Evolutionary conservation across 2,888 invertebrate species (phyloP), one percentile per base, ranked within the genome.

Genomic region (Achlya flavicornis): DNA sequence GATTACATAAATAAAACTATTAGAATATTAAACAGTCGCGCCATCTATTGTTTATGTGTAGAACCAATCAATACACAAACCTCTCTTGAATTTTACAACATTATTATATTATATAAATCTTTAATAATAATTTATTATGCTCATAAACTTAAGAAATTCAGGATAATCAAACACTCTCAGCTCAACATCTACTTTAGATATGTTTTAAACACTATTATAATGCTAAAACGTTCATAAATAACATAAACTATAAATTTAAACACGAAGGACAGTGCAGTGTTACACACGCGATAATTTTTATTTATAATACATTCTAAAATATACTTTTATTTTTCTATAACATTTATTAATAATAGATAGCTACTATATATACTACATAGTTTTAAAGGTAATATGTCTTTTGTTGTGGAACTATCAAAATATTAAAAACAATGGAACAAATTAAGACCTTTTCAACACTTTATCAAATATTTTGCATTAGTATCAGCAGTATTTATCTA

Each of bases 101-200:
- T 43, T 3, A 12, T 43, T 43, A 14, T 4, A 43, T 14, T 14
- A 43, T 26, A 26, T 26, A 6, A 43, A 14, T 48, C 1, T 48
- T 16, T 48, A 16, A 48, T 6, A 16, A 8, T 48, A 46, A 6
- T 48, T 19, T 53, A 53, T 53, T 12, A 19, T 14, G 14, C n/a
- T 53, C 6, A n/a, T 14, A n/a, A 43, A 43, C 11, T 12, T 14
- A 43, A 43, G 14, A 43, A 4, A 12, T 46, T n/a, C 4, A n/a
- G 46, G 46, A 46, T 7, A 14, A 43, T 1, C n/a, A 46, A 46
- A 73, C 65, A 68, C 65, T 71, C 66, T 64, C 61, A 68, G 68
- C 66, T 68, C 65, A 62, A 61, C 62, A 58, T 53, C 63, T 62
- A 68, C 63, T 68, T 68, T 64, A 62, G 64, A 66, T 66, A 68